Evolutionary conservation across 2,113 vertebrate species (phyloP), one percentile per base, ranked within the genome.

Genomic region (Colius striatus): DNA sequence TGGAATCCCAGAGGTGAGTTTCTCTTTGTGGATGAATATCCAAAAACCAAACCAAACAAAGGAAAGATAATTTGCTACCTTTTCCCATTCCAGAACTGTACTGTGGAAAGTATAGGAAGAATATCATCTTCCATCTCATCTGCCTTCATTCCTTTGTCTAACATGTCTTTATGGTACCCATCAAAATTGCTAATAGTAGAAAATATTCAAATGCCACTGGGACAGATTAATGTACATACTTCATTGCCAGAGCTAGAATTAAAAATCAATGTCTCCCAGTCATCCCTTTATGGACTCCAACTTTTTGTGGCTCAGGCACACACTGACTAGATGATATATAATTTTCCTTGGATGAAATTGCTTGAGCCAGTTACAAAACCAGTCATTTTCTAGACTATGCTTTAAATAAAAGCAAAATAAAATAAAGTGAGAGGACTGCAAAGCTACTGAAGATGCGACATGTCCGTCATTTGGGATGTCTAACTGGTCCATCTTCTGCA

Each of bases 1-100:
- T 63, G 99, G 99, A 72, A 99, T 99, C 78, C 99, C 99, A 11
- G 99, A 99, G 99, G 99, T 99, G 89, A 98, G 98, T 97, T 72
- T 81, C 34, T 58, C 3, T 54, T 60, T 25, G 8, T 38, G 32
- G 55, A 27, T 66, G 58, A 70, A 55, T 85, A 77, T 73, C 55
- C 11, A 70, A 85, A 72, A 51, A 32, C 1, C 22, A 70, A 30
- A 23, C 19, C 11, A 58, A 90, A 16, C 16, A 65, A 66, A 67
- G 11, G 16, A 32, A 57, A 43, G 5, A 74, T 57, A 15, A 63
- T 76, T 68, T 62, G 12, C 7, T 4, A 3, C 26, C 9, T 81
- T 93, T 87, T 79, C 71, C 60, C 27, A 25, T 47, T 86, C 13
- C 16, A 81, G 26, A 81, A 8, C 48, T 83, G 38, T 77, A 77